Evolutionary conservation across 1,140 invertebrate genomes (phyloP), one percentile per base, ranked within the genome.

Genomic region (Drosophila kepulauana): DNA sequence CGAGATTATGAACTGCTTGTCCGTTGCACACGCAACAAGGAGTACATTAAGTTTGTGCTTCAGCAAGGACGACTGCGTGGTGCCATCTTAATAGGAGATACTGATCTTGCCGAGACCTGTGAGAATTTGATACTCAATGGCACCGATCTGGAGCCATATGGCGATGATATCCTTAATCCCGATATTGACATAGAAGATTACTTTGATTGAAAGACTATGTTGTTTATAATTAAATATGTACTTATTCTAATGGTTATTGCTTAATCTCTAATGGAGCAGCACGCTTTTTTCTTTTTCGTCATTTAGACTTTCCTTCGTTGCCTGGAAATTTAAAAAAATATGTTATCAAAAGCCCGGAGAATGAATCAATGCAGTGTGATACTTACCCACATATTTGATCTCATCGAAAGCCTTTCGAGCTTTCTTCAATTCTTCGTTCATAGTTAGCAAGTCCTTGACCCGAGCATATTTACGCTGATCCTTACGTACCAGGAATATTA

Each of bases 331-430:
- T 8, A 46, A 57, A 46, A 13, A 28, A 48, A 30, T 35, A 4
- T 45, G 48, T 3, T 4, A 38, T 16, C 28, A 10, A 33, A 35
- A 35, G 51, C n/a, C 2, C 5, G n/a, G n/a, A 38, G 1, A 38
- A 38, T 38, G 10, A 5, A 25, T 45, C 1, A 38, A 15, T 38
- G 13, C 0, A 38, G 16, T n/a, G 11, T 2, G 1, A 65, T 74
- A 88, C 79, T 82, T 58, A 89, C 91, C 92, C 57, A 93, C 96
- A 94, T 98, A 99, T 96, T 99, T 99, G 75, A 99, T 98, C 95
- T 99, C 99, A 94, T 99, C 99, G 94, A 99, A 99, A 78, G 99
- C 99, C 94, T 99, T 99, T 82, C 99, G 95, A 28, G 99, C 99
- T 94, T 99, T 99, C 92, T 99, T 99, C 20, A 99, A 93, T 94